Conservation (phyloP, 2,888 invertebrate genomes). For the Atherix ibis region DNA sequence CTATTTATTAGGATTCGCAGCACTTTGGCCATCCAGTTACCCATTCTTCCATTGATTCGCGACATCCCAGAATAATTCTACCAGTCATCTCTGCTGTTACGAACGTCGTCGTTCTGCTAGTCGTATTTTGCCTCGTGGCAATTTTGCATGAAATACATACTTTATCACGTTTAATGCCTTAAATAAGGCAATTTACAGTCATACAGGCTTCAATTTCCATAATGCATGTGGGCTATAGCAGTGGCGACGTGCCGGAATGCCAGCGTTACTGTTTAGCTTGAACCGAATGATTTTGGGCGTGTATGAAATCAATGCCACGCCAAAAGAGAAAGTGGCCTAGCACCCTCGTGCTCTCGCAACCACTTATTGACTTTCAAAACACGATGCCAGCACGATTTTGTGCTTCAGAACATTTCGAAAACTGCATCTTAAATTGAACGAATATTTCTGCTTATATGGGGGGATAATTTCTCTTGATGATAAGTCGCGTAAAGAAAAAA, state of each 20-base stretch:
- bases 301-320: not conserved
- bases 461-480: too few species aligned
- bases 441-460: too few species aligned
- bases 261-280: too few species aligned
- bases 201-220: slow-evolving; percentile 2
- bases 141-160: slow-evolving; percentile 9
- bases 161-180: slow-evolving; percentile 11
- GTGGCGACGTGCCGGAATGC: not conserved
- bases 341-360: not conserved
- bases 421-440: too few species aligned
- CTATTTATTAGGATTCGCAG: too few species aligned
- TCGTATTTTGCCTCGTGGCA: not conserved
- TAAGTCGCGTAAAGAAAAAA: too few species aligned
- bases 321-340: not conserved
- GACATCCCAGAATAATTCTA: too few species aligned
- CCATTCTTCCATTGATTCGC: too few species aligned
- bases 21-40: too few species aligned
- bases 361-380: not conserved
- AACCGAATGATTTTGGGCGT: not conserved
- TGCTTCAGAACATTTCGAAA: too few species aligned
- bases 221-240: not conserved
- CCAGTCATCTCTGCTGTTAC: too few species aligned
- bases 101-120: not conserved
- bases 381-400: not conserved
- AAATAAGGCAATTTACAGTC: slow-evolving; percentile 12